Evolutionary conservation across 2,113 vertebrate genomes (phyloP).

Genomic region (Climacteris rufus): DNA sequence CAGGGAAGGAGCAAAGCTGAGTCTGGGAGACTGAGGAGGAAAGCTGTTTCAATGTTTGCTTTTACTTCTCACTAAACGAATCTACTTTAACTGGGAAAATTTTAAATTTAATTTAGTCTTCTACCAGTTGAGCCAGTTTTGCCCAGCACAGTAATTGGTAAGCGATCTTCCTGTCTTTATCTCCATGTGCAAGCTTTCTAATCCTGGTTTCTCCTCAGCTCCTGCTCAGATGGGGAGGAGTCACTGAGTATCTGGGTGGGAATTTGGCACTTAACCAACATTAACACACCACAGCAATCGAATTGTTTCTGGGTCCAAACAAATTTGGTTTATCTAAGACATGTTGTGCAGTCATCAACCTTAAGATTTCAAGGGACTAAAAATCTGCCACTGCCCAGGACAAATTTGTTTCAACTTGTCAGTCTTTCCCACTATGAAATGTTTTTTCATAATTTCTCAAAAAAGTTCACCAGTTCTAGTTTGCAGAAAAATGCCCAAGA

Average conservation of each 20-base stretch:
- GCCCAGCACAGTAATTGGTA: neutral
- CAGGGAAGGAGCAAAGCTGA: neutral
- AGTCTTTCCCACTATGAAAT: neutral
- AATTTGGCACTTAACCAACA: neutral
- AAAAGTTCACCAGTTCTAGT: neutral
- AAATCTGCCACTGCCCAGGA: neutral
- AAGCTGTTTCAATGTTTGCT: neutral
- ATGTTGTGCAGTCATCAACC: neutral
- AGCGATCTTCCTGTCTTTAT: neutral
- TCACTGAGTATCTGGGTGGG: neutral
- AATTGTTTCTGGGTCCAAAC: neutral
- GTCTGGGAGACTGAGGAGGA: fast-evolving
- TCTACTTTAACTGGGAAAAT: neutral
- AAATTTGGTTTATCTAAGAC: neutral
- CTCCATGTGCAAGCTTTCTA: neutral
- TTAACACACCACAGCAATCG: neutral
- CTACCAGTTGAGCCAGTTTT: neutral
- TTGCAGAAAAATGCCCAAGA: neutral
- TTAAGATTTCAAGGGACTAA: neutral
- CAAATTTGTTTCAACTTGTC: neutral
- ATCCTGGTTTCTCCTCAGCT: neutral
- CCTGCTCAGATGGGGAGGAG: fast-evolving
- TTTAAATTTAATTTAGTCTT: neutral
- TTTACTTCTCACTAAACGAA: neutral
- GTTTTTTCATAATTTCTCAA: neutral